Conservation (phyloP, 2,113 vertebrate species). For the Rhineura floridana region DNA sequence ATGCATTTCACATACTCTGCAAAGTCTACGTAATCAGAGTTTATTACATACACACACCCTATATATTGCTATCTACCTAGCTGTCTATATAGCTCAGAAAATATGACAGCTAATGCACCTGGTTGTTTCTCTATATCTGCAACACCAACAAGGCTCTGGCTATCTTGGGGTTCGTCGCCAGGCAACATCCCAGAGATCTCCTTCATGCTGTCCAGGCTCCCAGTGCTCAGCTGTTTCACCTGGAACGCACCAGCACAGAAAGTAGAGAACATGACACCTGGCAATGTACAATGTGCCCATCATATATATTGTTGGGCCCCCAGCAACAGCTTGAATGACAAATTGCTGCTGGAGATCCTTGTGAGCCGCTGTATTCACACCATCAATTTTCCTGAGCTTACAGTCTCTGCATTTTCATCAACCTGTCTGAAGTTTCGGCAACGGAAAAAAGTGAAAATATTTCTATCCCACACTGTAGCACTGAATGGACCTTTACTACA, state of each 20-base stretch:
- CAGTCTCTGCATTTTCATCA: not conserved
- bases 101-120: conserved; percentile 65
- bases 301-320: not conserved
- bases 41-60: not conserved
- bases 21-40: not conserved
- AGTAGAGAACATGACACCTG: not conserved
- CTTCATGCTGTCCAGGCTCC: conserved; percentile 75
- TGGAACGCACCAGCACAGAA: conserved; percentile 41
- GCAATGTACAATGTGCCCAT: not conserved
- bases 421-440: not conserved
- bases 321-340: not conserved
- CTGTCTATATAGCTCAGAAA: not conserved
- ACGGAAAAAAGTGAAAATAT: not conserved
- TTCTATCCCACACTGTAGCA: not conserved
- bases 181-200: conserved; percentile 68
- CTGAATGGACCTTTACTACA: not conserved
- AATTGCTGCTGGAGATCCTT: too few relatives aligned
- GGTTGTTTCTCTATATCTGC: conserved; percentile 69
- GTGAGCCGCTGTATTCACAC: too few relatives aligned
- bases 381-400: not conserved
- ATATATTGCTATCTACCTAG: not conserved
- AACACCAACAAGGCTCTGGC: conserved; percentile 69
- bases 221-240: conserved; percentile 78
- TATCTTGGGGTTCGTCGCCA: conserved; percentile 71
- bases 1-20: not conserved